phyloP scores from a whole-genome alignment of 2,888 invertebrate genomes.

The Eretmocerus hayati region DNA sequence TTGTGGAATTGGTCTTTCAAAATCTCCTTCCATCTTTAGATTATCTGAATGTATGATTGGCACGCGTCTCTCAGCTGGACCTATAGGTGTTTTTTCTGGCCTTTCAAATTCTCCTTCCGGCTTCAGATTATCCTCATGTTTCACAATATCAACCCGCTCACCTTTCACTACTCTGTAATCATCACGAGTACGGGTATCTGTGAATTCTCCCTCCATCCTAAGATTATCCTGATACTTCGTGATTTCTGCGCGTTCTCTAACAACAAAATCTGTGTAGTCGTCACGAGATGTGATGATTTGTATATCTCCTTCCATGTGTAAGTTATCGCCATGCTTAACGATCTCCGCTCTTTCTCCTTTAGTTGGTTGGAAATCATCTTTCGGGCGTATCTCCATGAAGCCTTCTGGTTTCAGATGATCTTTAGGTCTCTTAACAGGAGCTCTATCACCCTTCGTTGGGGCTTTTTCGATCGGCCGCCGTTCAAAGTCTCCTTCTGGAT shows the following conservation, averaged over 20 bases:
- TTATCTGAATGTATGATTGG: slow-evolving; percentile 40
- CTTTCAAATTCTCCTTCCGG: slow-evolving; percentile 48
- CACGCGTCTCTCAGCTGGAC: slow-evolving; percentile 34
- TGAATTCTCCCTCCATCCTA: slow-evolving; percentile 56
- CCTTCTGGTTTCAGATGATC: slow-evolving; percentile 43
- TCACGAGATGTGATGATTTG: slow-evolving; percentile 51
- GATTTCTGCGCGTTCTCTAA: slow-evolving; percentile 48
- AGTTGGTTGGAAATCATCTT: slow-evolving; percentile 38
- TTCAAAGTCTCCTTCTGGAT: slow-evolving; percentile 52
- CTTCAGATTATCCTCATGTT: slow-evolving; percentile 51
- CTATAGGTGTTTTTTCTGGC: slow-evolving; percentile 50
- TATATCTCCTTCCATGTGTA: slow-evolving; percentile 49
- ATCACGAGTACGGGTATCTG: slow-evolving; percentile 46
- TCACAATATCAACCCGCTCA: slow-evolving; percentile 49
- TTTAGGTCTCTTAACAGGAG: slow-evolving; percentile 35
- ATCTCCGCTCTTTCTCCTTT: slow-evolving; percentile 57
- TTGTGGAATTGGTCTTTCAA: slow-evolving; percentile 52
- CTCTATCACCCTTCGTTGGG: slow-evolving; percentile 37
- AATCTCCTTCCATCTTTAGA: slow-evolving; percentile 43
- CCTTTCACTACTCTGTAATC: slow-evolving; percentile 52
- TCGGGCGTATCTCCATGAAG: slow-evolving; percentile 36
- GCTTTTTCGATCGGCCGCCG: slow-evolving; percentile 38
- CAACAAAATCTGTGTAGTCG: slow-evolving; percentile 23
- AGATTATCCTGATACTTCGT: slow-evolving; percentile 47
- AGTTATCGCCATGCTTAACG: slow-evolving; percentile 46